Percentiles rank a stretch among this genome's conserved stretches.
phyloP scores from a whole-genome alignment of 2,113 vertebrate genomes.

The Theristicus caerulescens region DNA sequence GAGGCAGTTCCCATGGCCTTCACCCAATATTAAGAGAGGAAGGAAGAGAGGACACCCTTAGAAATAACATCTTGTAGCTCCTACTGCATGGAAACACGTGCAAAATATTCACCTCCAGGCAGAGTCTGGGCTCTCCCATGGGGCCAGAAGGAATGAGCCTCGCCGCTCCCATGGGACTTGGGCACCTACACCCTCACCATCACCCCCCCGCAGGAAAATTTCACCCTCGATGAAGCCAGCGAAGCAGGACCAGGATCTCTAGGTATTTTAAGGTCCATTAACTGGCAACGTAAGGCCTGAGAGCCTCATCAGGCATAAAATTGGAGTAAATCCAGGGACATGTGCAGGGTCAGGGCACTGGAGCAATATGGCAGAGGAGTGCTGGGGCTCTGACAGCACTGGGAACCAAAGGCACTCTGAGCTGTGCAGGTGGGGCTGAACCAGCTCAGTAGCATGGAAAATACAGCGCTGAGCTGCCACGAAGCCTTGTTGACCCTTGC shows the following conservation, averaged over 20 bases:
- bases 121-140: not conserved
- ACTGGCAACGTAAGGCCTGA: not conserved
- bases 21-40: not conserved
- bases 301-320: not conserved
- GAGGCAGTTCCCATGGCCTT: not conserved
- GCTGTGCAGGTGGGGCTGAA: not conserved
- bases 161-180: not conserved
- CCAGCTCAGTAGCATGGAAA: not conserved
- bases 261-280: not conserved
- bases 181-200: not conserved
- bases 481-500: not conserved
- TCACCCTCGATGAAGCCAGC: not conserved
- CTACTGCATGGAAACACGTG: not conserved
- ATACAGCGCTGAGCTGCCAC: not conserved
- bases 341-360: not conserved
- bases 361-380: not conserved
- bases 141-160: not conserved
- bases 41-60: not conserved
- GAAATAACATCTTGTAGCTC: not conserved
- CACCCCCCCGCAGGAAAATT: not conserved
- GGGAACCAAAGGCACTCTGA: not conserved
- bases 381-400: not conserved
- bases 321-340: not conserved
- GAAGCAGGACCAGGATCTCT: not conserved
- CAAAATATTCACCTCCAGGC: not conserved